Evolutionary conservation across 2,113 vertebrate species (phyloP).

Genomic region (Illadopsis cleaveri): DNA sequence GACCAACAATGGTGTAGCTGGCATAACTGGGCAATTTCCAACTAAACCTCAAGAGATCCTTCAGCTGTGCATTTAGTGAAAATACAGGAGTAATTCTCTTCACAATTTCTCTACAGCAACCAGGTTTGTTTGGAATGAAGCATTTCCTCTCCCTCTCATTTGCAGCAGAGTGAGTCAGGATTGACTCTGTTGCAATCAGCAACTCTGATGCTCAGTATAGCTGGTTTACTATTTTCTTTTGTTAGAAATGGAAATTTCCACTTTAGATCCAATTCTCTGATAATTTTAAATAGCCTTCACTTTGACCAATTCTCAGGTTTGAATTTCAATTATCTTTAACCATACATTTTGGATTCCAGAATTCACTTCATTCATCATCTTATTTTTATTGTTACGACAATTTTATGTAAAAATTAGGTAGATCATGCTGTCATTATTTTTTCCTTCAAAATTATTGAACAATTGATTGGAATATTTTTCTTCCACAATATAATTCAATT

Average conservation of each 20-base stretch:
- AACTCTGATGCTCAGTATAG: not conserved
- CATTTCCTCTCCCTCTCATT: not conserved
- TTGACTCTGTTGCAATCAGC: not conserved
- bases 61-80: not conserved
- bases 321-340: not conserved
- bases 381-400: not conserved
- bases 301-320: not conserved
- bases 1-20: accelerated
- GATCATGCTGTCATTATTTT: not conserved
- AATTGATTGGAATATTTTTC: not conserved
- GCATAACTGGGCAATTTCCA: not conserved
- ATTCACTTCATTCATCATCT: not conserved
- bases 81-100: not conserved
- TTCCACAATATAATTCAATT: not conserved
- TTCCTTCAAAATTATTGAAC: not conserved
- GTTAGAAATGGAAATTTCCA: not conserved
- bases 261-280: not conserved
- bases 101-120: not conserved
- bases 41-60: not conserved
- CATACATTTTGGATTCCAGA: not conserved
- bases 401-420: not conserved
- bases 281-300: not conserved
- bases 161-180: not conserved
- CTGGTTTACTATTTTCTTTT: not conserved
- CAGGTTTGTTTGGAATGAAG: not conserved